Evolutionary conservation across 2,113 vertebrate species (phyloP).

Genomic region (Fulmarus glacialis): DNA sequence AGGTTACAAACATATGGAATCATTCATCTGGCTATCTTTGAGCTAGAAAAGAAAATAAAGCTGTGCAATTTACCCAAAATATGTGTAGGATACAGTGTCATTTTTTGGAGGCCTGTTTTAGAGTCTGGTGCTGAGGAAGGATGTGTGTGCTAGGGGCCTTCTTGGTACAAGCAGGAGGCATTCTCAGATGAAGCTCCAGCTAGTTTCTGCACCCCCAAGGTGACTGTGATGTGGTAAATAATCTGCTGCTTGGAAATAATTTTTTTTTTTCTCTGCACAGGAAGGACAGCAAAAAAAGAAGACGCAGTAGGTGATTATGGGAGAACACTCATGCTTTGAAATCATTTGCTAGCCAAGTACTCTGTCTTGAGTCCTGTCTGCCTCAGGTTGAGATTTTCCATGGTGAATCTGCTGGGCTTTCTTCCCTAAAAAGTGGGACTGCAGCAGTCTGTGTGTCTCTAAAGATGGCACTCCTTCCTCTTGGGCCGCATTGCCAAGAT

Average conservation of each 20-base stretch:
- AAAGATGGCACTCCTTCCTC: neutral
- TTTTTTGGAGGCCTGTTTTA: neutral
- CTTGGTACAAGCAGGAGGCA: neutral
- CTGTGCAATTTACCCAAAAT: neutral
- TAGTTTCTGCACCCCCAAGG: neutral
- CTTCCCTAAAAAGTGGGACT: neutral
- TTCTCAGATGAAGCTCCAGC: neutral
- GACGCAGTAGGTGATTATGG: neutral
- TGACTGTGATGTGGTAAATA: neutral
- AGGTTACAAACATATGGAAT: slow-evolving; percentile 4
- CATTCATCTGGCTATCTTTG: neutral
- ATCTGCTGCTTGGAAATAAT: neutral
- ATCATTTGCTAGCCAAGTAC: neutral
- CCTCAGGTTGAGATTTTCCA: neutral
- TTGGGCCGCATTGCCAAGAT: neutral
- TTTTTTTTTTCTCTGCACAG: neutral
- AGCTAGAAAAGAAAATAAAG: neutral
- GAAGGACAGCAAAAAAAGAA: neutral
- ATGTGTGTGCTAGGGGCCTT: neutral
- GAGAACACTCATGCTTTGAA: neutral
- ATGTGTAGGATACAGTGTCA: neutral
- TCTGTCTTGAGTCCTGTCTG: neutral
- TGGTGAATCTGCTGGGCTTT: neutral
- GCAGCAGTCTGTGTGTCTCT: neutral
- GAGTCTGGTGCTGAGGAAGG: neutral